phyloP scores from a whole-genome alignment of 2,113 vertebrate genomes.

The Crypturellus undulatus region DNA sequence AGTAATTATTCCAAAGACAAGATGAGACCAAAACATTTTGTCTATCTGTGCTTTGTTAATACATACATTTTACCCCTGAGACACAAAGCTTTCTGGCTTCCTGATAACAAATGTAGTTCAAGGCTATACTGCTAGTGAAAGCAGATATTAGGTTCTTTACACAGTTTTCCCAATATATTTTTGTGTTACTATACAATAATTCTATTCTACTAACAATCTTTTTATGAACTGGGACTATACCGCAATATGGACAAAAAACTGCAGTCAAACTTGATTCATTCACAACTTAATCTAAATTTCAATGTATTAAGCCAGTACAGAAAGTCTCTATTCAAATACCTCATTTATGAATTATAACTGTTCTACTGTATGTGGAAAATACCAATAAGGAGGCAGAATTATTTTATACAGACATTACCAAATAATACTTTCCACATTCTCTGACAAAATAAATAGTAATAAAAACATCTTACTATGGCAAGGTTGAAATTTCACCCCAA shows the following conservation, averaged over 20 bases:
- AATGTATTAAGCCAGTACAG: neutral
- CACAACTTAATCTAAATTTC: neutral
- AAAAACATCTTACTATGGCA: neutral
- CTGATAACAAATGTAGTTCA: neutral
- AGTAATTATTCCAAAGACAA: neutral
- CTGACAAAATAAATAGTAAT: neutral
- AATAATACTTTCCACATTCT: neutral
- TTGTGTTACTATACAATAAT: neutral
- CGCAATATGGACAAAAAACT: neutral
- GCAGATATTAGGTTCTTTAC: neutral
- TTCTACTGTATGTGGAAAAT: neutral
- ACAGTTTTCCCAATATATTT: neutral
- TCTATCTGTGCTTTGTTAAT: neutral
- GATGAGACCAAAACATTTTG: neutral
- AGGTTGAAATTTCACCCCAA: neutral
- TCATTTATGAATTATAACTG: neutral
- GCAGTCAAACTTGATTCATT: neutral
- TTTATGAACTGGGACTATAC: neutral
- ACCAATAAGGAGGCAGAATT: neutral
- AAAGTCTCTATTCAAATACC: neutral
- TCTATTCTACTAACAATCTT: neutral
- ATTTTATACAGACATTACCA: neutral
- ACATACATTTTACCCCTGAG: neutral
- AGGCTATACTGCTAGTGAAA: slow-evolving; percentile 1
- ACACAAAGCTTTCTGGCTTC: neutral